Evolutionary conservation across 2,797 vertebrate species (phyloP), one percentile per base, ranked within the genome.

Genomic region (Pangasius sanitwongsei): DNA sequence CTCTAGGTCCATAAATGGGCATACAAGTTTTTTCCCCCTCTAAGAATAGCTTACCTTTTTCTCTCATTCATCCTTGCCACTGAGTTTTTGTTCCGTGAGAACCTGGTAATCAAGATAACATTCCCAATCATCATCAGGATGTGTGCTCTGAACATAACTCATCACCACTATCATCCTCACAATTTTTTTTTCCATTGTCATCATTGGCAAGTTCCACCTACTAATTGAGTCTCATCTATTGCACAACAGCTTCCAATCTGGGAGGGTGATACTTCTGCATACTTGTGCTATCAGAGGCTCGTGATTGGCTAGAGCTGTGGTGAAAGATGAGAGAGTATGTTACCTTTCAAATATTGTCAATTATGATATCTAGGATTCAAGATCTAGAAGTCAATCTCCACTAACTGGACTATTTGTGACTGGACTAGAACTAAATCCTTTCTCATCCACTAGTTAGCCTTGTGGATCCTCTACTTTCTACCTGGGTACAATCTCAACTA

Each of bases 1-100:
- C 53, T 89, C 18, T 57, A 82, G 50, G 50, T 87, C 89, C 61
- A 87, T 85, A 87, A 70, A 89, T 85, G 82, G 82, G n/a, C 86
- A 83, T 87, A 18, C 16, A 11, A 34, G 23, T 44, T 61, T 44
- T 83, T 70, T 34, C 0, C 55, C 31, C 37, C 6, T 65, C 6
- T 18, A 83, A 83, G 25, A 74, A 63, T 37, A n/a, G 23, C 41
- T 89, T 61, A 50, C 13, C 9, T 70, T n/a, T 77, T 78, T 67
- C 37, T 16, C 53, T 48, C 25, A n/a, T 78, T 12, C 37, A 83
- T 65, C 59, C 59, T 18, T 81, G 53, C 31, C 31, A 57, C 6
- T 84, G 16, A 34, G 0, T 37, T 48, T 85, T 85, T 48, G 28
- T 63, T 50, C 23, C 7, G n/a, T 59, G 23, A 55, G 31, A 74